phyloP scores from a whole-genome alignment of 2,797 vertebrate species.

The Cichlasoma orientale region DNA sequence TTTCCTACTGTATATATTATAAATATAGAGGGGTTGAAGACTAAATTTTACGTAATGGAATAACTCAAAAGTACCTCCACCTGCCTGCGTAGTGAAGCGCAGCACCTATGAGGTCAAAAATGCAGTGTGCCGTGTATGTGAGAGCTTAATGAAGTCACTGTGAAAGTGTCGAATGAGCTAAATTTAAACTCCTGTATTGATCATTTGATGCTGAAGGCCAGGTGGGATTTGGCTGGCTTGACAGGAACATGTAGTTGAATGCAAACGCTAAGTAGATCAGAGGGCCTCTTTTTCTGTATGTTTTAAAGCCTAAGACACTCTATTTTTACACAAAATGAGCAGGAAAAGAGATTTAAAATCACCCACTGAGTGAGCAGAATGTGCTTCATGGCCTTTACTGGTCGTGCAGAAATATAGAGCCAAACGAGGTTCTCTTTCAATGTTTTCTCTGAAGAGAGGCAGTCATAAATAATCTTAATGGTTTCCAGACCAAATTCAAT shows the following conservation, averaged over 20 bases:
- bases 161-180: constrained; percentile 18
- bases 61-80: not conserved
- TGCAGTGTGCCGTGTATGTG: not conserved
- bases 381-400: constrained; percentile 32
- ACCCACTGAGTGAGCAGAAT: constrained; percentile 29
- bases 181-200: constrained; percentile 40
- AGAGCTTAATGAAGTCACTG: not conserved
- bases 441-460: constrained; percentile 46
- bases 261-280: constrained; percentile 37
- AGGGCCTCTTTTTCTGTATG: not conserved
- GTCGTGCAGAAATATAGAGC: constrained; percentile 38
- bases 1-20: not conserved
- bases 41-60: not conserved
- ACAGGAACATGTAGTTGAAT: constrained; percentile 25
- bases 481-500: constrained; percentile 72
- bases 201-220: constrained; percentile 23
- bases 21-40: not conserved
- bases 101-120: not conserved
- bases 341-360: constrained; percentile 43
- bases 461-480: constrained; percentile 75
- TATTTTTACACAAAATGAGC: constrained; percentile 55
- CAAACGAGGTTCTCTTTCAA: constrained; percentile 29
- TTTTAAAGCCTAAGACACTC: constrained; percentile 37
- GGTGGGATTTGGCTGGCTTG: constrained; percentile 39
- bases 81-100: not conserved